Percentiles rank a stretch among this genome's conserved stretches.
phyloP scores from a whole-genome alignment of 2,113 vertebrate genomes.

The Nematolebias whitei region DNA sequence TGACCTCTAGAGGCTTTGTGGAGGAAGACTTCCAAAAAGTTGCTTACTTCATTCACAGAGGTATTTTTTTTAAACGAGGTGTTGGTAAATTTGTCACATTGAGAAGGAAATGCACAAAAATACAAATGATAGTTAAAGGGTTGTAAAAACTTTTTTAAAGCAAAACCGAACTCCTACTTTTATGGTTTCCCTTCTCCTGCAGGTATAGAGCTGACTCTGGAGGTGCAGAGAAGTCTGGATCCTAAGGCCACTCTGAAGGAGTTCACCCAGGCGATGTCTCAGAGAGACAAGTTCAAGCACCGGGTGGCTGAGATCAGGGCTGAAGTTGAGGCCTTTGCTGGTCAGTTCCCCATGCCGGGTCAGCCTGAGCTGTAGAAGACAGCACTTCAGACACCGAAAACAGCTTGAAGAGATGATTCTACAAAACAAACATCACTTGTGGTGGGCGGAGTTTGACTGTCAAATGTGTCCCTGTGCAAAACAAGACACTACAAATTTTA shows the following conservation, averaged over 20 bases:
- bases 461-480: neutral
- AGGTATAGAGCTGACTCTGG: conserved; percentile 90
- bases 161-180: neutral
- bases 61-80: conserved; percentile 63
- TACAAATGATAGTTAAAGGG: too few species aligned
- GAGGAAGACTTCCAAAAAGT: conserved; percentile 89
- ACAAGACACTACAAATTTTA: too few species aligned
- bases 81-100: too few species aligned
- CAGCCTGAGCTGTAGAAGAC: conserved; percentile 86
- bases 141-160: neutral
- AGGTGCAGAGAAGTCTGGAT: conserved; percentile 85
- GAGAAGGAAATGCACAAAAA: too few species aligned
- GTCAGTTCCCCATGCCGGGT: conserved; percentile 88
- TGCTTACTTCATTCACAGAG: conserved; percentile 91
- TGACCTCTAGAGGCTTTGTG: conserved; percentile 89
- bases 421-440: too few species aligned
- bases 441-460: neutral
- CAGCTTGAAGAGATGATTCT: too few species aligned
- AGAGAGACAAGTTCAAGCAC: conserved; percentile 78
- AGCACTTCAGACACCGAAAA: neutral
- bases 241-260: conserved; percentile 88
- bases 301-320: conserved; percentile 77
- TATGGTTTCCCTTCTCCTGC: conserved; percentile 19
- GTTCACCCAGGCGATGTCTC: conserved; percentile 85
- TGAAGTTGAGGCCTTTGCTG: conserved; percentile 89